Percentiles rank a stretch among this genome's conserved stretches.
These are phyloP conservation scores for Apocheima hispidaria DNA, from an alignment of 2,888 invertebrate genomes.

Conservation along the genomic window DNA sequence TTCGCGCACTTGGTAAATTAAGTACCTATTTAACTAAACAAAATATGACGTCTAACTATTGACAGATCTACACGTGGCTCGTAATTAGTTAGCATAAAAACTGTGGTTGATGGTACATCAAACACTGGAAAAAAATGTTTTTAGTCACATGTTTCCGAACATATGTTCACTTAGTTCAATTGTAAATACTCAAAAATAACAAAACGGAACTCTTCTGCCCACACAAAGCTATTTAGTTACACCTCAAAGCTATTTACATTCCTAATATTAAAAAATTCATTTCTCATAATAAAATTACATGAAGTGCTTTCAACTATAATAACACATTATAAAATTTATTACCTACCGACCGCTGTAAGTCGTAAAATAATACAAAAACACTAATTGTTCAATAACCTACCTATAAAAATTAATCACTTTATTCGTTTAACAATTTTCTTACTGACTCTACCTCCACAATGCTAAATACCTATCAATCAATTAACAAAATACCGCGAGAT, in stretches of 20 bases:
- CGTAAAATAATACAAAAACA: conserved; percentile 30
- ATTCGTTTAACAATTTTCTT: conserved; percentile 34
- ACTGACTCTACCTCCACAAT: conserved; percentile 27
- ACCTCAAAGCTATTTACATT: neutral
- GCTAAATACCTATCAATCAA: conserved; percentile 43
- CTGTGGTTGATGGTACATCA: neutral
- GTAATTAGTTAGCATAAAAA: conserved; percentile 1
- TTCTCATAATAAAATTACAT: conserved; percentile 23
- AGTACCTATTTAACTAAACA: neutral
- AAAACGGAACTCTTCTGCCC: neutral
- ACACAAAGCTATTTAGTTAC: conserved; percentile 7
- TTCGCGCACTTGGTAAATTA: neutral
- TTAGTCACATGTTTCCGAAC: conserved; percentile 55
- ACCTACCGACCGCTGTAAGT: conserved; percentile 20
- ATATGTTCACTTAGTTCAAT: conserved; percentile 2
- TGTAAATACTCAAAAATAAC: conserved; percentile 2
- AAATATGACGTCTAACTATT: neutral
- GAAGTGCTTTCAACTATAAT: conserved; percentile 29
- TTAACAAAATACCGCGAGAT: conserved; percentile 33
- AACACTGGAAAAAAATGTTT: too few species aligned
- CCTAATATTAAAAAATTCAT: conserved; percentile 26
- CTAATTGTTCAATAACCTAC: conserved; percentile 33
- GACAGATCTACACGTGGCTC: neutral
- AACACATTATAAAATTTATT: conserved; percentile 29
- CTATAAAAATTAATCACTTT: conserved; percentile 35